These are phyloP conservation scores for Aquatica leii DNA, from an alignment of 2,888 invertebrate genomes.

Conservation along the genomic window DNA sequence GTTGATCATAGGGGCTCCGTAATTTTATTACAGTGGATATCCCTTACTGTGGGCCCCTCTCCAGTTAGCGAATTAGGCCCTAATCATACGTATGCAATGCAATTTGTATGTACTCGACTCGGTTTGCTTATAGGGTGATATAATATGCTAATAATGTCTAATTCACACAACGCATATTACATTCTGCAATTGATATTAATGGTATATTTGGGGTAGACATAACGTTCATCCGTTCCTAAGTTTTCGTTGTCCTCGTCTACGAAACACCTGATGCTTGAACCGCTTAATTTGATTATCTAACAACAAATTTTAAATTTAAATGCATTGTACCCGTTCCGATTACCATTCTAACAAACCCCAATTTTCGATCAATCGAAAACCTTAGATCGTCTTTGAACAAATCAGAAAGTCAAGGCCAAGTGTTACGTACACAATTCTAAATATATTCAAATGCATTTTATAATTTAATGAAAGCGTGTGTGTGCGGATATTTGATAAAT, in stretches of 20 bases:
- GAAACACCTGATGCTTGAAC: constrained; percentile 37
- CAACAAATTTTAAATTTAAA: not conserved
- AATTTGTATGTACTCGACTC: constrained; percentile 50
- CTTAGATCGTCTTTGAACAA: too few species aligned
- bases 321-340: too few species aligned
- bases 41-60: constrained; percentile 56
- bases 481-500: too few species aligned
- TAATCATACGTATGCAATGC: constrained; percentile 58
- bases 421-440: too few species aligned
- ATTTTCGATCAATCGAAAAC: too few species aligned
- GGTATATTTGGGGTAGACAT: constrained; percentile 41
- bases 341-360: too few species aligned
- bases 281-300: constrained; percentile 28
- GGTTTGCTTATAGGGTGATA: constrained; percentile 49
- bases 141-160: constrained; percentile 54
- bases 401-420: too few species aligned
- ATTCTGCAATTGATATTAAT: constrained; percentile 54
- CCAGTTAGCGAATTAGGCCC: constrained; percentile 56
- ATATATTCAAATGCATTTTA: too few species aligned
- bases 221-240: constrained; percentile 28
- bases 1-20: constrained; percentile 58
- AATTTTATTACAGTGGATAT: constrained; percentile 58
- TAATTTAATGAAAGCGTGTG: too few species aligned
- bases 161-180: constrained; percentile 51
- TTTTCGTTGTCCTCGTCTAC: constrained; percentile 31